These are phyloP conservation scores for Coleophora deauratella DNA, from an alignment of 2,888 invertebrate species.

Conservation along the genomic window DNA sequence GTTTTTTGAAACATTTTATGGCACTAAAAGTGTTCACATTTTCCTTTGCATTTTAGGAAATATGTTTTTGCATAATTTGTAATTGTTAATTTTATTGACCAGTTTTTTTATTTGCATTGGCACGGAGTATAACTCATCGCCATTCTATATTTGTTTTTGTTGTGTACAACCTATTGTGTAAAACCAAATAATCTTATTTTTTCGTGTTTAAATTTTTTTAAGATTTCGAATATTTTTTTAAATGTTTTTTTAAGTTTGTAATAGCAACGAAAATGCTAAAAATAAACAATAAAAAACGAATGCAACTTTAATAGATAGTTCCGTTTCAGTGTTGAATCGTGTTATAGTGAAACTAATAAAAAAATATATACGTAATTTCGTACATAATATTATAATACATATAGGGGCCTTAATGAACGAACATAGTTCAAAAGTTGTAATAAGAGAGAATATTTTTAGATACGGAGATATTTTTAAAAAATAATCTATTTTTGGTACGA, in stretches of 20 bases:
- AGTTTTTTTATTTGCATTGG: conserved; percentile 39
- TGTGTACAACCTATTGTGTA: conserved; percentile 53
- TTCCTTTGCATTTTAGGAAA: conserved; percentile 31
- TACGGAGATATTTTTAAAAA: conserved; percentile 49
- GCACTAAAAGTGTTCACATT: conserved; percentile 62
- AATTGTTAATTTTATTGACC: conserved; percentile 44
- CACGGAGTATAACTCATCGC: conserved; percentile 60
- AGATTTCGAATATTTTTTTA: no score
- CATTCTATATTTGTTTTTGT: conserved; percentile 38
- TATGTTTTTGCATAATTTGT: conserved; percentile 45
- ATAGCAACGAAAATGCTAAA: conserved; percentile 42
- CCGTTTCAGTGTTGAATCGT: no score
- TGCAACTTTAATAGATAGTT: conserved; percentile 4
- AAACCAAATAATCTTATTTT: conserved; percentile 67
- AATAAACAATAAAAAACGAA: conserved; percentile 15
- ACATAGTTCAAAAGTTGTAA: conserved; percentile 38
- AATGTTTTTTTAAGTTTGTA: conserved; percentile 42
- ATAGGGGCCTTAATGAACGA: conserved; percentile 57
- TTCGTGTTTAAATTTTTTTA: conserved; percentile 53
- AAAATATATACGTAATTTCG: conserved; percentile 61
- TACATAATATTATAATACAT: conserved; percentile 32
- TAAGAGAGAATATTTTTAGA: conserved; percentile 44
- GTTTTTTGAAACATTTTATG: conserved; percentile 37
- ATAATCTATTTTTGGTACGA: conserved; percentile 69
- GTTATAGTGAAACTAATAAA: no score